A percentile compares a stretch with the other conserved stretches of the same genome.
These are phyloP conservation scores for Zygothrica quintamaculata DNA, from an alignment of 2,888 invertebrate species.

Conservation along the genomic window DNA sequence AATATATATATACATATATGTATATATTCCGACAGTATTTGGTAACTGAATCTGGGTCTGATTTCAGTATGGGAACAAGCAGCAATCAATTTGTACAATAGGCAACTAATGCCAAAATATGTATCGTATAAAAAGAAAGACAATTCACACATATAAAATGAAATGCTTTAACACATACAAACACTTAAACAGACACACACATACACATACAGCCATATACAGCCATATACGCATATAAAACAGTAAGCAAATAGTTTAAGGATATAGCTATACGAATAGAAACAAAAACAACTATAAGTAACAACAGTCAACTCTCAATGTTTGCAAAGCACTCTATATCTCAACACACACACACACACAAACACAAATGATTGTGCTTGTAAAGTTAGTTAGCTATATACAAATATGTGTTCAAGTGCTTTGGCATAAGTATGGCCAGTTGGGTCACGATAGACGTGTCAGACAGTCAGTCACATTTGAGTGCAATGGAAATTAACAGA, in stretches of 20 bases:
- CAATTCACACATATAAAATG: slow-evolving; percentile 19
- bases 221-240: no score
- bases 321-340: slow-evolving; percentile 64
- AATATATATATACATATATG: no score
- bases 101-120: slow-evolving; percentile 42
- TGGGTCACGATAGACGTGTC: slow-evolving; percentile 27
- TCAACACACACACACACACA: slow-evolving; percentile 10
- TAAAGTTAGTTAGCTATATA: slow-evolving; percentile 69
- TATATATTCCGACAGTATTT: no score
- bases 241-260: slow-evolving; percentile 68
- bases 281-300: slow-evolving; percentile 27
- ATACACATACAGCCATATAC: slow-evolving; percentile 20
- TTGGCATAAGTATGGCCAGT: slow-evolving; percentile 27
- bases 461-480: slow-evolving; percentile 2
- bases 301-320: slow-evolving; percentile 54
- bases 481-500: slow-evolving; percentile 45
- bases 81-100: slow-evolving; percentile 52
- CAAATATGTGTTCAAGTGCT: slow-evolving; percentile 68
- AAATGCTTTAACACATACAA: slow-evolving; percentile 6
- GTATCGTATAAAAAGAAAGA: slow-evolving; percentile 27
- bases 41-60: neutral
- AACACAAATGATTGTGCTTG: slow-evolving; percentile 11
- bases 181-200: slow-evolving; percentile 10
- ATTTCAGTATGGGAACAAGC: slow-evolving; percentile 25
- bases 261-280: slow-evolving; percentile 50